These are phyloP conservation scores for Tringa solitaria DNA, from an alignment of 2,113 vertebrate species.

Conservation along the genomic window DNA sequence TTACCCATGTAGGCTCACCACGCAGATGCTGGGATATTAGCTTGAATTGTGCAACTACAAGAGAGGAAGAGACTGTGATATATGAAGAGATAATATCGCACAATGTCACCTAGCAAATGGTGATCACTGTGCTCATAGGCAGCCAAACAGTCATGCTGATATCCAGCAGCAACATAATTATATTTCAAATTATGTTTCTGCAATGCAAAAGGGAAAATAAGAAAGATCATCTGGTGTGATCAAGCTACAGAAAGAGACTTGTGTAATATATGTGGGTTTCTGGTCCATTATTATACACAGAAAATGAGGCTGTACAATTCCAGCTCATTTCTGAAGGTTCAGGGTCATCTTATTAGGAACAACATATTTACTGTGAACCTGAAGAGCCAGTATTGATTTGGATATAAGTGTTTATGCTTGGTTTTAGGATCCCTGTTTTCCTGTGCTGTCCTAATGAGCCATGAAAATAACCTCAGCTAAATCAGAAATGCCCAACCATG, in stretches of 20 bases:
- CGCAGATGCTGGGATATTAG: background rate
- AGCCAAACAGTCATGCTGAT: background rate
- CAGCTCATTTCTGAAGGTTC: constrained; percentile 34
- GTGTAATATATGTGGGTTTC: background rate
- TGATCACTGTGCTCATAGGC: background rate
- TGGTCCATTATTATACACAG: background rate
- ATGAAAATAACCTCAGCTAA: constrained; percentile 17
- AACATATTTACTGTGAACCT: constrained; percentile 46
- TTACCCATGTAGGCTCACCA: background rate
- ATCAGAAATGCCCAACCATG: background rate
- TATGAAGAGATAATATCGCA: constrained; percentile 7
- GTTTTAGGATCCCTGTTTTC: background rate
- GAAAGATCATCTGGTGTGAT: constrained; percentile 17
- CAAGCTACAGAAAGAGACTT: background rate
- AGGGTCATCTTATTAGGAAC: constrained; percentile 42
- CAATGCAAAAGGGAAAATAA: constrained; percentile 49
- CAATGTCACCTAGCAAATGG: constrained; percentile 42
- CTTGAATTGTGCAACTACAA: constrained; percentile 16
- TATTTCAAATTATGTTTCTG: constrained; percentile 66
- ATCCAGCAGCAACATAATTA: constrained; percentile 56
- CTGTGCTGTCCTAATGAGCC: constrained; percentile 2
- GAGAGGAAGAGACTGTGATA: constrained; percentile 1
- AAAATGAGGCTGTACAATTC: constrained; percentile 28
- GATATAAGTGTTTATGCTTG: background rate
- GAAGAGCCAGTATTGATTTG: constrained; percentile 23